Conservation (phyloP, 2,888 invertebrate genomes). For the Drosophila limbata region DNA sequence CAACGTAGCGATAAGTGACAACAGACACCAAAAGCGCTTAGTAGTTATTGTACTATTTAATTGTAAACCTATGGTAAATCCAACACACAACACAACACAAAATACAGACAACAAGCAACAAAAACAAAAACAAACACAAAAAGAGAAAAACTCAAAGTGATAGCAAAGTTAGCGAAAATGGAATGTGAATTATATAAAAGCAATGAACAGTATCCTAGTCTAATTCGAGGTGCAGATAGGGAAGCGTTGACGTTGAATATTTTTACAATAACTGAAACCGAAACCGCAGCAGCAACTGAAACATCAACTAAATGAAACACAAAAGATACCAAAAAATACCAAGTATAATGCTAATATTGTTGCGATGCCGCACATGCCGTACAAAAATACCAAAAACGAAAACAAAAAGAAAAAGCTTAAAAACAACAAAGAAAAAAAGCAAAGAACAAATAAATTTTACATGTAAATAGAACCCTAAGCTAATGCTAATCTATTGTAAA, state of each 20-base stretch:
- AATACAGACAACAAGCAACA: conserved; percentile 41
- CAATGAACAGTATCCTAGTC: conserved; percentile 84
- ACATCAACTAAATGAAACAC: conserved; percentile 29
- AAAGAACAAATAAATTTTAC: conserved; percentile 39
- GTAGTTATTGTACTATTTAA: conserved; percentile 57
- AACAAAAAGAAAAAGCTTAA: conserved; percentile 10
- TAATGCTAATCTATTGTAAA: conserved; percentile 54
- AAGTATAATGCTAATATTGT: conserved; percentile 28
- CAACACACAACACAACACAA: conserved; percentile 37
- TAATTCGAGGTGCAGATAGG: conserved; percentile 57
- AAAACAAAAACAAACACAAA: conserved; percentile 46
- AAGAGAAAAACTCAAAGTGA: conserved; percentile 72
- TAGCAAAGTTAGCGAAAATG: conserved; percentile 79
- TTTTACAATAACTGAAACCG: conserved; percentile 57
- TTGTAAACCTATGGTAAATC: conserved; percentile 34
- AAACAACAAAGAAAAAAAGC: conserved; percentile 15
- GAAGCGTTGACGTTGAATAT: conserved; percentile 70
- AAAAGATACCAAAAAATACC: conserved; percentile 19
- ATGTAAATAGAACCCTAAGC: conserved; percentile 71
- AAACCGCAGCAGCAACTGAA: conserved; percentile 46
- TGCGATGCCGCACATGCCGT: conserved; percentile 65
- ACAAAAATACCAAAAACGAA: conserved; percentile 43
- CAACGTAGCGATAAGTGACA: conserved; percentile 84
- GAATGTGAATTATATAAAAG: conserved; percentile 84
- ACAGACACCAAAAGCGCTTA: conserved; percentile 68